Evolutionary conservation across 1,140 invertebrate genomes (phyloP).

Genomic region (Aricia agestis): DNA sequence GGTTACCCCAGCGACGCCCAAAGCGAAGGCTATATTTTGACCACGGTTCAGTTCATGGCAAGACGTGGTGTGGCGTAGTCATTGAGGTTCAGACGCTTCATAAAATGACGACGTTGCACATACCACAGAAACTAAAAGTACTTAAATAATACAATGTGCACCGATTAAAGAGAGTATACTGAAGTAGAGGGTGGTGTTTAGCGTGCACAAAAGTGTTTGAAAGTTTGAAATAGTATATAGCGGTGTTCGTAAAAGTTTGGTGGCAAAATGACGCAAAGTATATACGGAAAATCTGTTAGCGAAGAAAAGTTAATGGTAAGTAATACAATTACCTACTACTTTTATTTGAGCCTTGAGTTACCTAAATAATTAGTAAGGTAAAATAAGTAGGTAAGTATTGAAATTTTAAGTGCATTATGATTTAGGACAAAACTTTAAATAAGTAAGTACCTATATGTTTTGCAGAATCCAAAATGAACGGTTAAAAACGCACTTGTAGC

Average conservation of each 20-base stretch:
- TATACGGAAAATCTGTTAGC: constrained; percentile 49
- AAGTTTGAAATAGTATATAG: constrained; percentile 23
- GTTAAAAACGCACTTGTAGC: no score
- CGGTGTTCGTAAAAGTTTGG: constrained; percentile 5
- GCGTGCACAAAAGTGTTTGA: neutral
- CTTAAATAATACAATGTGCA: constrained; percentile 20
- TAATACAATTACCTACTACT: neutral
- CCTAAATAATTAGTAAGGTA: neutral
- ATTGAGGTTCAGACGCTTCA: constrained; percentile 29
- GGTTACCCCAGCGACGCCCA: constrained; percentile 59
- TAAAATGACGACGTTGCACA: constrained; percentile 20
- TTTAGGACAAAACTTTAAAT: no score
- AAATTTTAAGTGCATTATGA: no score
- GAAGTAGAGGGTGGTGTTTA: constrained; percentile 1
- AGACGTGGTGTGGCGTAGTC: constrained; percentile 35
- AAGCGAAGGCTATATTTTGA: constrained; percentile 61
- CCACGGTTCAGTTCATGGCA: constrained; percentile 55
- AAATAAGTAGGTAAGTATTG: no score
- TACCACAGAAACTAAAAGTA: constrained; percentile 6
- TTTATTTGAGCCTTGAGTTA: neutral
- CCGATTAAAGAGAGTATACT: constrained; percentile 24
- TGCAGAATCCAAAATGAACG: no score
- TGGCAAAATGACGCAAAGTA: constrained; percentile 62
- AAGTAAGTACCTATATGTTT: no score
- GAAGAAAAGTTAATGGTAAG: constrained; percentile 69